A percentile compares a stretch with the other conserved stretches of the same genome.
These are phyloP conservation scores for Drosophila macrospina DNA, from an alignment of 2,888 invertebrate species.

Conservation along the genomic window DNA sequence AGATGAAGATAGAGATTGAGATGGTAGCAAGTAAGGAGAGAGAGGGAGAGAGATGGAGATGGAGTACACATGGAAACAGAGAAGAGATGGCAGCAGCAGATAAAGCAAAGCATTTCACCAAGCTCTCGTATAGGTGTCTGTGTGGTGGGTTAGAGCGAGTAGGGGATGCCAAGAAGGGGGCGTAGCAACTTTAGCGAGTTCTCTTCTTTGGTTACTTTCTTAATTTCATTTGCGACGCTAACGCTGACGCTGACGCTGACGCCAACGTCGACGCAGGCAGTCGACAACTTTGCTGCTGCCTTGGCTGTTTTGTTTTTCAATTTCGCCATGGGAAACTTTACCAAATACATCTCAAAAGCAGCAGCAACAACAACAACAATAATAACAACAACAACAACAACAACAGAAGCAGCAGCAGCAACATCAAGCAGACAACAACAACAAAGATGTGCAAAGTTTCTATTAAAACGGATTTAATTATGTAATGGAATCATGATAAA, in stretches of 20 bases:
- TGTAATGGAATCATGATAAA: constrained; percentile 84
- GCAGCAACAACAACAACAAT: constrained; percentile 29
- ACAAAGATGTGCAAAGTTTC: constrained; percentile 76
- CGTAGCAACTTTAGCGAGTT: constrained; percentile 54
- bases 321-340: constrained; percentile 73
- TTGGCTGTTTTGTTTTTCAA: constrained; percentile 76
- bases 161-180: background rate
- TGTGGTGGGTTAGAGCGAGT: background rate
- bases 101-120: constrained; percentile 64
- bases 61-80: constrained; percentile 53
- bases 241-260: constrained; percentile 38
- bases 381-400: constrained; percentile 47
- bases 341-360: constrained; percentile 77
- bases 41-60: constrained; percentile 32
- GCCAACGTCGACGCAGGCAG: constrained; percentile 26
- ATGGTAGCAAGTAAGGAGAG: constrained; percentile 20
- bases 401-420: constrained; percentile 31
- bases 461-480: constrained; percentile 84
- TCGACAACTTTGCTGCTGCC: constrained; percentile 45
- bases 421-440: constrained; percentile 29
- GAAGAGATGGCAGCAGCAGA: constrained; percentile 62
- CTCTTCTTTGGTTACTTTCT: constrained; percentile 79
- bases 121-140: constrained; percentile 40
- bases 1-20: constrained; percentile 16
- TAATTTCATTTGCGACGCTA: constrained; percentile 72